Evolutionary conservation across 2,797 vertebrate species (phyloP), one percentile per base, ranked within the genome.

Genomic region (Anas flavirostris): DNA sequence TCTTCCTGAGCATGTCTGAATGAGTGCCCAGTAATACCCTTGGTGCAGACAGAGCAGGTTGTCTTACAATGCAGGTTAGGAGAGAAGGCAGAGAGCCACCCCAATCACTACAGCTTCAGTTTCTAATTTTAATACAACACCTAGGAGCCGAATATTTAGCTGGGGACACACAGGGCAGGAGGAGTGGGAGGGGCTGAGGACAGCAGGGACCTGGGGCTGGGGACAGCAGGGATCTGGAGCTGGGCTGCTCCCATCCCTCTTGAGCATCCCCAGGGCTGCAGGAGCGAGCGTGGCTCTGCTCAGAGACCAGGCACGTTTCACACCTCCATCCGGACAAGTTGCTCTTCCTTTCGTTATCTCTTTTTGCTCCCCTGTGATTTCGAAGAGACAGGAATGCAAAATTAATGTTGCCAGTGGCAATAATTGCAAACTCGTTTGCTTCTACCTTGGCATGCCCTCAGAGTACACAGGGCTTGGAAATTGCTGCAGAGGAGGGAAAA

Each of bases 361-460:
- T 46, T 72, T 90, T 52, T 72, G 16, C 26, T 96, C 96, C 93
- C 93, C 14, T 23, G 93, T 92, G 95, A n/a, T 90, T 92, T 55
- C n/a, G 69, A 69, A 83, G 58, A 83, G 87, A 83, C 7, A 4
- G 48, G 86, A 88, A 90, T 91, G 58, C 69, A 95, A 94, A 91
- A 94, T 95, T 86, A 93, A 90, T 83, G 91, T 93, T 86, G 89
- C 95, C 1, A 0, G 33, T 66, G 76, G 95, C 94, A 90, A 72
- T 94, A 88, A 95, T 52, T 91, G 87, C 82, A 75, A 86, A 92
- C 52, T 75, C 8, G 2, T 83, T 92, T 75, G 62, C 87, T 91
- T 88, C 91, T 96, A 88, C 82, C 94, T 94, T 90, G 60, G 66
- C 76, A 39, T 93, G 85, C 86, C 92, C 94, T 96, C 92, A 78